Evolutionary conservation across 2,113 vertebrate species (phyloP), one percentile per base, ranked within the genome.

Genomic region (Microtus oregoni): DNA sequence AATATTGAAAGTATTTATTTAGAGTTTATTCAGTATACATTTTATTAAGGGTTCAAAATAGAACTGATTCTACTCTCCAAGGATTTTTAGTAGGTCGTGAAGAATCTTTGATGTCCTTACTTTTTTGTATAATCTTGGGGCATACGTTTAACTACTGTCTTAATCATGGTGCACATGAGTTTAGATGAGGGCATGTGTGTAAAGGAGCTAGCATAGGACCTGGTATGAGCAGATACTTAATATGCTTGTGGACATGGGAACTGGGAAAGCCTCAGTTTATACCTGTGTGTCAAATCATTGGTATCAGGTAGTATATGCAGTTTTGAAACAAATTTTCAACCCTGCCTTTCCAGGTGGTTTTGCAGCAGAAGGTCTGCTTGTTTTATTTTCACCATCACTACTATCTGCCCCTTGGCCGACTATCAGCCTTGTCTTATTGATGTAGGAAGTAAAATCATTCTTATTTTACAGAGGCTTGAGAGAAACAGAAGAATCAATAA

Each of bases 1-100:
- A 63, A 90, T 90, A 67, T 92, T 94, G 92, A 75, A 95, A 94
- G 61, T 73, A n/a, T 14, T 89, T 93, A 35, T 65, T 88, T 67
- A 75, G 50, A 82, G 1, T 24, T 32, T 95, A 55, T 72, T 92
- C 7, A 87, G 28, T 2, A 90, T 55, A 12, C 38, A 58, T 96
- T 93, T 93, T 93, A 41, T 89, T 96, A 82, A 90, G n/a, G 78
- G 75, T 12, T 94, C 38, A 50, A 44, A 32, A 41, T 52, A 67
- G 68, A 41, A 85, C 85, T 85, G 17, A 91, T 50, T 32, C 76
- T 91, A 73, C 32, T 95, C 83, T 67, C 83, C 20, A 94, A n/a
- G 70, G 83, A 89, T 67, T 94, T 70, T 17, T 47, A 26, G 12
- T 44, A 78, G 65, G 65, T 79, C 6, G 30, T 32, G 38, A 93